Evolutionary conservation across 2,888 invertebrate genomes (phyloP).

Genomic region (Protophormia terraenovae): DNA sequence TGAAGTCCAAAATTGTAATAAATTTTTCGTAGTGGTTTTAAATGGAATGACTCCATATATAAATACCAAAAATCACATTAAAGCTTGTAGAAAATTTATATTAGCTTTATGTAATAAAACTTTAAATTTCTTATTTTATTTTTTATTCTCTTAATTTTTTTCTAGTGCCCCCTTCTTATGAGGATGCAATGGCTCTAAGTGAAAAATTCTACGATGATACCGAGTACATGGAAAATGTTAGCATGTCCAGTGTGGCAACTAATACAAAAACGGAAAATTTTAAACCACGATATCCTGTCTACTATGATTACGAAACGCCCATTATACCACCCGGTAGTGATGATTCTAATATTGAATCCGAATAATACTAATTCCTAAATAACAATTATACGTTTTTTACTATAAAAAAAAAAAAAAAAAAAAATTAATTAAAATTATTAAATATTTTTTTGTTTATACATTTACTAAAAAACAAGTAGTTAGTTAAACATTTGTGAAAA

Average conservation of each 20-base stretch:
- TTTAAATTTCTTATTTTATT: too few relatives aligned
- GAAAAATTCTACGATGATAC: slow-evolving; percentile 80
- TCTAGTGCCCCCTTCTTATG: slow-evolving; percentile 80
- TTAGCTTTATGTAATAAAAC: too few relatives aligned
- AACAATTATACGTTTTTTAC: slow-evolving; percentile 46
- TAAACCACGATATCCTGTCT: slow-evolving; percentile 80
- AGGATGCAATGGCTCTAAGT: slow-evolving; percentile 80
- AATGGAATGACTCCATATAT: too few relatives aligned
- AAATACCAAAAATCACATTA: too few relatives aligned
- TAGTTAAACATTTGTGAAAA: neutral
- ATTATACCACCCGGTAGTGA: slow-evolving; percentile 81
- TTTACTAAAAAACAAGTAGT: slow-evolving; percentile 26
- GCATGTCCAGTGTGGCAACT: slow-evolving; percentile 78
- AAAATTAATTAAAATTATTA: neutral
- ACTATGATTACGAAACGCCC: slow-evolving; percentile 80
- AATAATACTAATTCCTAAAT: slow-evolving; percentile 47
- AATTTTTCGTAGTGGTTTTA: too few relatives aligned
- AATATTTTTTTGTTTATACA: slow-evolving; percentile 22
- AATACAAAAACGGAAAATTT: slow-evolving; percentile 77
- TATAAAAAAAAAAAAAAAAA: too few relatives aligned
- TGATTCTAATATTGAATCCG: slow-evolving; percentile 74
- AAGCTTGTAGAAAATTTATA: too few relatives aligned
- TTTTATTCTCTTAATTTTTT: neutral
- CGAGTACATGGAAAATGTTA: slow-evolving; percentile 78
- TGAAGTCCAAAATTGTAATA: too few relatives aligned